Evolutionary conservation across 2,888 invertebrate genomes (phyloP), one percentile per base, ranked within the genome.

Genomic region (Sarcophaga variegata): DNA sequence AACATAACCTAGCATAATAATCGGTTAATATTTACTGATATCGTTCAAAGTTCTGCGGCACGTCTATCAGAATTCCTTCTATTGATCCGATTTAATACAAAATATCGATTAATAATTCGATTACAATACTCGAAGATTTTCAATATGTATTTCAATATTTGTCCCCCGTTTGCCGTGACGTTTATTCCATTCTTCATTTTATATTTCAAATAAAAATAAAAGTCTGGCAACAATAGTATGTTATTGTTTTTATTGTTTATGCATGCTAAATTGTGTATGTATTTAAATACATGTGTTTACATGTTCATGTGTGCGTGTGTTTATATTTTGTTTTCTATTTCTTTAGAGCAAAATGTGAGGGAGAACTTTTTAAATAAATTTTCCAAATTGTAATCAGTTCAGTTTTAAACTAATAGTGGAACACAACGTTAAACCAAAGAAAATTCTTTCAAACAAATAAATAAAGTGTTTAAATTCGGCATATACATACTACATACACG

Each of bases 381-480:
- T 89, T 90, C 89, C 85, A 83, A 88, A 89, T 89, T 86, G 76
- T 88, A 81, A 85, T 90, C 81, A 89, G 79, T 86, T 90, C 89
- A 92, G 92, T 92, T 92, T 90, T 82, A 89, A 92, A 90, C 89
- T 89, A 89, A 88, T 90, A 90, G 92, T 89, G 83, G 75, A 80
- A 81, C 72, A 66, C 69, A 83, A 74, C 77, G 22, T 70, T 67
- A 60, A 79, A 47, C 20, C 62, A 45, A 64, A 63, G 62, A 66
- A 17, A 82, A 75, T 37, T 37, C 37, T 37, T 10, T 37, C 8
- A 37, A 37, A 37, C 11, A 89, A 87, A 85, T 81, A 89, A 89
- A 78, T 45, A 62, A 86, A 83, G 11, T 71, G 63, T 76, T 37
- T 37, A 74, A 62, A 77, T 64, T 37, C 64, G 72, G 67, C 63